These are phyloP conservation scores for Exaiptasia diaphana DNA, from an alignment of 64 coral and sea anemone species.

Conservation along the genomic window DNA sequence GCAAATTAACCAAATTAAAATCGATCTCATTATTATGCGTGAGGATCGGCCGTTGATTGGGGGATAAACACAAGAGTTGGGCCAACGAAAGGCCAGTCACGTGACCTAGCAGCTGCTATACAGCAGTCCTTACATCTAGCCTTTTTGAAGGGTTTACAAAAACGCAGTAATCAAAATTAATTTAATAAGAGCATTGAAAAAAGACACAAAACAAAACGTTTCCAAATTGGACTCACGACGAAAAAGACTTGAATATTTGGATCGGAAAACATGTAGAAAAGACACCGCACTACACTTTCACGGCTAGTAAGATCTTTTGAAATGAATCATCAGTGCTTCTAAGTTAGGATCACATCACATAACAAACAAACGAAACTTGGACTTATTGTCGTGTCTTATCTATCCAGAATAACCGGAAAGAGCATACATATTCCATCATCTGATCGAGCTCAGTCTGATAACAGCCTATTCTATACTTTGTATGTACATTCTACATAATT, in stretches of 20 bases:
- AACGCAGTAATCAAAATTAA: neutral
- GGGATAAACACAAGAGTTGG: conserved; percentile 17
- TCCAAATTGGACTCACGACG: neutral
- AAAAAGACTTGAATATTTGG: too few relatives aligned
- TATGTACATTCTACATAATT: conserved; percentile 4
- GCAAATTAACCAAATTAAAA: conserved; percentile 91
- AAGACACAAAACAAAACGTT: neutral
- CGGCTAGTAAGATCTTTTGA: too few relatives aligned
- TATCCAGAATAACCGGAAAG: conserved; percentile 2
- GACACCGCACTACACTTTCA: too few relatives aligned
- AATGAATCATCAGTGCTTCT: too few relatives aligned
- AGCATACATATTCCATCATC: neutral
- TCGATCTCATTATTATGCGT: conserved; percentile 67
- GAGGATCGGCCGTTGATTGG: conserved; percentile 8
- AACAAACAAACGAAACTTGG: conserved; percentile 18
- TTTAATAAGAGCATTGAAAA: neutral
- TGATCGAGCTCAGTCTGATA: neutral
- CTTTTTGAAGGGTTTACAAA: conserved; percentile 4
- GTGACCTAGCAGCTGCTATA: conserved; percentile 46
- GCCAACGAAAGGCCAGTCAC: conserved; percentile 26
- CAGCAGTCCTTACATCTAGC: conserved; percentile 24
- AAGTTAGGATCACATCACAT: conserved; percentile 12
- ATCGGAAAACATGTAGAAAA: too few relatives aligned
- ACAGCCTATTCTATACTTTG: neutral
- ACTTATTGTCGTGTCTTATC: conserved; percentile 22